Evolutionary conservation across 2,797 vertebrate genomes (phyloP), one percentile per base, ranked within the genome.

Genomic region (Eleutherodactylus coqui): DNA sequence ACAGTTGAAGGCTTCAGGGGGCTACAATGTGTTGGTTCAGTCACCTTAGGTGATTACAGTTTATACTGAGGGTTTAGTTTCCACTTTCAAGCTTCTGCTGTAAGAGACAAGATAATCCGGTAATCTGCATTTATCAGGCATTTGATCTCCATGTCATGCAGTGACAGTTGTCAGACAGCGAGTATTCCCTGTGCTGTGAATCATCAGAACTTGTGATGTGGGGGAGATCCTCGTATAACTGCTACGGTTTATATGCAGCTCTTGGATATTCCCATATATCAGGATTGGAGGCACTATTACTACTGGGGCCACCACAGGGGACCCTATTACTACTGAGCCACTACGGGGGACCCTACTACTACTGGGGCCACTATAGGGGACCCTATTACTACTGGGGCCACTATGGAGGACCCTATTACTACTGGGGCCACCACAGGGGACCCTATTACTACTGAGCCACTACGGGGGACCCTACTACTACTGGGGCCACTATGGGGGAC

Each of bases 91-190:
- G 38, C n/a, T 64, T 77, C 32, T 80, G 58, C 78, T 32, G n/a
- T 64, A 80, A 45, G 41, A 80, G n/a, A 47, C n/a, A 64, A 45
- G 78, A 80, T 80, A 80, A 80, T 41, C 58, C 41, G 29, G n/a
- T 80, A 80, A 80, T 80, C 78, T 80, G 78, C 58, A 80, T 64
- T 64, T 80, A 64, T 64, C 38, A 47, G 58, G 41, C 58, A 80
- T 80, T 80, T 80, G 53, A 80, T 80, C 78, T 80, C 78, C 58
- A 80, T 80, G 55, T 64, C 78, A 47, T 64, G 78, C 55, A 32
- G 78, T 58, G 53, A 79, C 76, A 79, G 76, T 21, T 79, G 76
- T 60, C 60, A 34, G 5, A 34, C 36, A 8, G 10, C 1, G 34
- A 55, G 51, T 53, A 34, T 27, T 24, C 53, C 4, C 53, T 11